These are phyloP conservation scores for Cyanoliseus patagonus DNA, from an alignment of 2,113 vertebrate species.

Conservation along the genomic window DNA sequence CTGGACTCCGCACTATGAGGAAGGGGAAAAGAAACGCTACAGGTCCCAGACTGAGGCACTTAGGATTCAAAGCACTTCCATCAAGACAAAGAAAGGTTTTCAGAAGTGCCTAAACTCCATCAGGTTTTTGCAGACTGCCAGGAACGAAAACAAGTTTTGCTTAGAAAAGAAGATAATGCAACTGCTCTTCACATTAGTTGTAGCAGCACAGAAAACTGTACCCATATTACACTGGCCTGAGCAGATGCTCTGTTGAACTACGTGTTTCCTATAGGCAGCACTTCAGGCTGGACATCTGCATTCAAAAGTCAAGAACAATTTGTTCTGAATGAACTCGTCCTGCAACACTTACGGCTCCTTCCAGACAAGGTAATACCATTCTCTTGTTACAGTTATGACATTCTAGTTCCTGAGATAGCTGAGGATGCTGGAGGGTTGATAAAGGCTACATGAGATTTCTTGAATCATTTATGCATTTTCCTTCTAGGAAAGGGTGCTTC, in stretches of 20 bases:
- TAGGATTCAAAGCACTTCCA: not conserved
- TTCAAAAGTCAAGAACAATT: not conserved
- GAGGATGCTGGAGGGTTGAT: not conserved
- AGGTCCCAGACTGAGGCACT: not conserved
- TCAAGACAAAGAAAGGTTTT: not conserved
- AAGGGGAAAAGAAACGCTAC: not conserved
- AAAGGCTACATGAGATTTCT: not conserved
- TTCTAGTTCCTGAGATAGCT: not conserved
- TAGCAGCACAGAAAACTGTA: not conserved
- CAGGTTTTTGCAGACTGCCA: not conserved
- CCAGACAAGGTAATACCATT: not conserved
- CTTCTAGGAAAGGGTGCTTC: not conserved
- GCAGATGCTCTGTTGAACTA: not conserved
- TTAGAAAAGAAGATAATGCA: not conserved
- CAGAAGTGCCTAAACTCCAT: not conserved
- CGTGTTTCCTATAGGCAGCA: rapidly evolving
- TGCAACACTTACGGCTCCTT: not conserved
- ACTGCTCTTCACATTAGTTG: not conserved
- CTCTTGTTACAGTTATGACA: not conserved
- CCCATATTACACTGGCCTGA: not conserved
- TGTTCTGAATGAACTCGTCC: not conserved
- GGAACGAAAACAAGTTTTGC: not conserved
- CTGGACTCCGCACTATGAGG: slow-evolving; percentile 81
- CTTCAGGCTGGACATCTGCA: not conserved
- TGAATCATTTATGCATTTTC: not conserved